Evolutionary conservation across 2,888 invertebrate genomes (phyloP), one percentile per base, ranked within the genome.

Genomic region (Rhagonycha fulva): DNA sequence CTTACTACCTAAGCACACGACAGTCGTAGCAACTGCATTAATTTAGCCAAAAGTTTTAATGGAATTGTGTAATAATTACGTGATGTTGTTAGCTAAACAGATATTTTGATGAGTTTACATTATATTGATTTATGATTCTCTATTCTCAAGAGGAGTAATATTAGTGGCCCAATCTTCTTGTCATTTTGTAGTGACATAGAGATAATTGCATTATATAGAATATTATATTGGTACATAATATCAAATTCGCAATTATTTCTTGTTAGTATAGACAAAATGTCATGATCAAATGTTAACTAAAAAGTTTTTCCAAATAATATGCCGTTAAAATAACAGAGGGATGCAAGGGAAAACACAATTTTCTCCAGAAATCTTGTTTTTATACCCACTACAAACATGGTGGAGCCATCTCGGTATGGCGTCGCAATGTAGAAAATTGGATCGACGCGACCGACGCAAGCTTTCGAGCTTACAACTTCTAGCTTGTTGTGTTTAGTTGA

Each of bases 401-500:
- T 62, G 73, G 73, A 69, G 76, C 76, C 76, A 76, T 69, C 76
- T 76, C 62, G 5, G 62, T 23, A 26, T 14, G 32, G 69, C 62
- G 68, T 63, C 24, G 30, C 62, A 62, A 69, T 68, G 68, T 61
- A n/a, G 14, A 67, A 72, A 70, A 70, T 68, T 70, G 47, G 32
- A 32, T 32, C 63, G n/a, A 63, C n/a, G 14, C 61, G 70, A 72
- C 61, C 72, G 71, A 66, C 47, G 23, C 67, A 62, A 77, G 75
- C 75, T 70, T 73, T 70, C 69, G 73, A 75, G 75, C 77, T 77
- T 77, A 70, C 70, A 70, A 75, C 69, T 60, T 28, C 69, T 71
- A 63, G 71, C 69, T 74, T 63, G 74, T 74, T 71, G 66, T 70
- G 32, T 78, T 77, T 70, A 78, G 78, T 78, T 73, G 76, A 76